Percentiles rank a stretch among this genome's conserved stretches.
Conservation (phyloP, 2,113 vertebrate genomes). For the Heptranchias perlo region DNA sequence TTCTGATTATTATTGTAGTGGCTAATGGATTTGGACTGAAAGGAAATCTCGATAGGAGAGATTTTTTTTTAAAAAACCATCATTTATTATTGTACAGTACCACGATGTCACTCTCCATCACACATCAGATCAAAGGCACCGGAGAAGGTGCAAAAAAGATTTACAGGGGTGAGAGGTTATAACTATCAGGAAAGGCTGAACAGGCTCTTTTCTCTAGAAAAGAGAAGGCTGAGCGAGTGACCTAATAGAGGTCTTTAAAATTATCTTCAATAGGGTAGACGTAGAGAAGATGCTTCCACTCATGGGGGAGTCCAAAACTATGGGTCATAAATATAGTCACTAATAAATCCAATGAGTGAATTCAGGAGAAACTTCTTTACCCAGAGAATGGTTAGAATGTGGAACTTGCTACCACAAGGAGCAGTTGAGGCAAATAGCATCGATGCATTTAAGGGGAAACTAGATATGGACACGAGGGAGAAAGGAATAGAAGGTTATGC, state of each 20-base stretch:
- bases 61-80: background rate
- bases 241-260: background rate
- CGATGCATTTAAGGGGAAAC: background rate
- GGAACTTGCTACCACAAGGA: background rate
- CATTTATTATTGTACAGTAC: background rate
- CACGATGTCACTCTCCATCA: background rate
- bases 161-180: background rate
- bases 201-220: background rate
- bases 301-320: background rate
- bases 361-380: background rate
- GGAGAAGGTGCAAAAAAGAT: too few species aligned
- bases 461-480: background rate
- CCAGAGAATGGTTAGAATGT: too few species aligned
- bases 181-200: background rate
- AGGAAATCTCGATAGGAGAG: background rate
- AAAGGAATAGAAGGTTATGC: background rate
- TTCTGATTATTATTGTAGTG: background rate
- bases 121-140: background rate
- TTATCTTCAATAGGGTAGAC: background rate
- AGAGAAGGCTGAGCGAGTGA: background rate
- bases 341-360: background rate
- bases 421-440: background rate
- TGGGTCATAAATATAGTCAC: background rate
- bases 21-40: background rate
- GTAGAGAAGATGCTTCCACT: background rate